Base-by-base conservation (phyloP, 2,797 vertebrate species). In the Chromobotia macracanthus region DNA sequence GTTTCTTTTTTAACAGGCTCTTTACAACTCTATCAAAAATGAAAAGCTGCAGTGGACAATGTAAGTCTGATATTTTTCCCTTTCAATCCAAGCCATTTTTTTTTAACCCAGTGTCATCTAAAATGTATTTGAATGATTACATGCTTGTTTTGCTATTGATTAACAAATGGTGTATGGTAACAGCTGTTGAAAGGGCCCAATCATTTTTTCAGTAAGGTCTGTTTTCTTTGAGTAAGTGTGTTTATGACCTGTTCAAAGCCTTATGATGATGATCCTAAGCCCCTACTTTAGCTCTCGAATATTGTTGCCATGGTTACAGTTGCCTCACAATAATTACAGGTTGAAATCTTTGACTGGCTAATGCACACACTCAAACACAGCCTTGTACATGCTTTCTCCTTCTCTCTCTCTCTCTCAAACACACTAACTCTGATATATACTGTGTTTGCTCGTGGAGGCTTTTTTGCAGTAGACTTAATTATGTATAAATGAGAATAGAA, bases 11-110 rank as follows among this genome's bases (percentile, higher is more conserved):
- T 71, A 77, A 1, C 91, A 99, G 97, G 93, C 95, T 0, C 91
- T 98, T 72, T 99, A 99, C 46, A 95, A 93, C 87, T 97, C 97
- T 84, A 99, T 99, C 91, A 98, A 97, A 94, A 98, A 95, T 0
- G 97, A 99, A 88, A 99, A 98, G 91, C 91, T 99, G 65, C 96
- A 99, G 85, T 99, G 97, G 97, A 97, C 97, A 85, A 98, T 98
- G 97, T 99, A 86, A 98, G 97, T 97, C 85, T 28, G 7, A 7
- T 63, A 53, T 66, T 75, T 81, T 41, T 73, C 31, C 31, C 31
- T 31, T 0, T 38, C 10, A 69, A 35, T 53, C 2, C 25, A 77
- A 38, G 69, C 46, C 31, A 31, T 3, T 31, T 31, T 31, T 31
- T 3, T 31, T 38, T 15, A 12, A 46, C 44, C 0, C 61, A 41